Conservation (phyloP, 2,113 vertebrate species). For the Heterochromis multidens region DNA sequence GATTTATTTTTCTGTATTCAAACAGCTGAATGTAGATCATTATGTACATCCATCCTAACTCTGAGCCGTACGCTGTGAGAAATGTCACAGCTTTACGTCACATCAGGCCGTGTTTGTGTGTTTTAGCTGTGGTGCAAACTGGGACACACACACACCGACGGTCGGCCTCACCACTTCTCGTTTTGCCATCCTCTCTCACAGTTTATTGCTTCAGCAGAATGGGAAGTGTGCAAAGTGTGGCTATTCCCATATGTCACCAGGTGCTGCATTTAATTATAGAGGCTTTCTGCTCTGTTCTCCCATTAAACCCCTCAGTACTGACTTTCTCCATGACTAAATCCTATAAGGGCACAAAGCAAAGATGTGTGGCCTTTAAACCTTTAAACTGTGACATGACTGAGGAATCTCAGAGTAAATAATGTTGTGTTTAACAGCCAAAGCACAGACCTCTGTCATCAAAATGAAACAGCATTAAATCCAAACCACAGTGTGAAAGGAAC, state of each 20-base stretch:
- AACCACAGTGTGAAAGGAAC: background rate
- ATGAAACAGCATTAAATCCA: background rate
- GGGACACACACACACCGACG: background rate
- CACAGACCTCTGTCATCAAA: background rate
- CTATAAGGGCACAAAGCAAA: background rate
- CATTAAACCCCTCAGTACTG: background rate
- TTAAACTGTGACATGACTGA: background rate
- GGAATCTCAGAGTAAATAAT: background rate
- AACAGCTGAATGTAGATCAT: too few species aligned
- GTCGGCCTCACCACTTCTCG: background rate
- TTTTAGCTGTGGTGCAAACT: background rate
- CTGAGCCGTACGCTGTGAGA: background rate
- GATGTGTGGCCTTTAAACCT: background rate
- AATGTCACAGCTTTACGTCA: background rate
- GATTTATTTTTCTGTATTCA: background rate
- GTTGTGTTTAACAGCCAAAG: background rate
- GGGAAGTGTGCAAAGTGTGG: conserved; percentile 5
- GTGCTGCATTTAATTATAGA: background rate
- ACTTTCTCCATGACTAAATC: background rate
- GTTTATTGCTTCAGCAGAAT: conserved; percentile 11
- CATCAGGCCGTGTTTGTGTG: background rate
- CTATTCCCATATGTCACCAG: background rate
- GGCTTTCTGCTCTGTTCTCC: background rate
- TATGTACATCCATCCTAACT: background rate
- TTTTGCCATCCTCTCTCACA: background rate